These are phyloP conservation scores for Drosophila aff. DNA, from an alignment of 1,140 invertebrate species.

Conservation along the genomic window DNA sequence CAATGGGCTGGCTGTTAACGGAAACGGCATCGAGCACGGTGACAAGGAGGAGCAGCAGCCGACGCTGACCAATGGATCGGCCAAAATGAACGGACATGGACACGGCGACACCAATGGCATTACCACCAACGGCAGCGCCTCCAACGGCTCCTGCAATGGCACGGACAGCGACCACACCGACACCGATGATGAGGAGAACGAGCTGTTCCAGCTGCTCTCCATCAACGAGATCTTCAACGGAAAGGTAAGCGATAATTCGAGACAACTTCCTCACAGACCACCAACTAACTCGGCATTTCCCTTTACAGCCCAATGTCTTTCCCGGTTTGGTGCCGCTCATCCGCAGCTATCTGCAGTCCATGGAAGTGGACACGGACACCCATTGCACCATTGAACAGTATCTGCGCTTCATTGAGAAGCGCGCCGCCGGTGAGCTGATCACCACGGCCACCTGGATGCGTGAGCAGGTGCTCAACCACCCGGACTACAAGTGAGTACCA, in stretches of 20 bases:
- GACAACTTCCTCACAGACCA: not conserved
- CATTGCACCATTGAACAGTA: constrained; percentile 99
- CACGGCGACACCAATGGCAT: constrained; percentile 57
- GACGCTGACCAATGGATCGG: constrained; percentile 38
- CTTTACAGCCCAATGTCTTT: constrained; percentile 89
- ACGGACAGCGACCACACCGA: constrained; percentile 73
- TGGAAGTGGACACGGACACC: constrained; percentile 98
- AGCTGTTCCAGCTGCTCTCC: constrained; percentile 88
- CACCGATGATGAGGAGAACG: constrained; percentile 72
- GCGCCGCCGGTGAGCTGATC: constrained; percentile 93
- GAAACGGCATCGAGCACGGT: constrained; percentile 18
- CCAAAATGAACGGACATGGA: constrained; percentile 74
- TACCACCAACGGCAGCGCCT: constrained; percentile 34
- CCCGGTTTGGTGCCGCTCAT: constrained; percentile 98
- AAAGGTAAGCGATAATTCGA: constrained; percentile 88
- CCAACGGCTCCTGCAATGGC: constrained; percentile 73
- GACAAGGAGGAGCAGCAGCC: constrained; percentile 25
- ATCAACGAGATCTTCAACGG: constrained; percentile 99
- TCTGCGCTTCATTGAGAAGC: constrained; percentile 95
- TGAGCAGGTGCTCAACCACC: constrained; percentile 94
- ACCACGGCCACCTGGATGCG: constrained; percentile 97
- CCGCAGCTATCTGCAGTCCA: constrained; percentile 95
- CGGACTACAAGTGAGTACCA: constrained; percentile 92
- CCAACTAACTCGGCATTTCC: not conserved
- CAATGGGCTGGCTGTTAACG: constrained; percentile 20